Evolutionary conservation across 2,888 invertebrate species (phyloP).

Genomic region (Amphipoea oculea): DNA sequence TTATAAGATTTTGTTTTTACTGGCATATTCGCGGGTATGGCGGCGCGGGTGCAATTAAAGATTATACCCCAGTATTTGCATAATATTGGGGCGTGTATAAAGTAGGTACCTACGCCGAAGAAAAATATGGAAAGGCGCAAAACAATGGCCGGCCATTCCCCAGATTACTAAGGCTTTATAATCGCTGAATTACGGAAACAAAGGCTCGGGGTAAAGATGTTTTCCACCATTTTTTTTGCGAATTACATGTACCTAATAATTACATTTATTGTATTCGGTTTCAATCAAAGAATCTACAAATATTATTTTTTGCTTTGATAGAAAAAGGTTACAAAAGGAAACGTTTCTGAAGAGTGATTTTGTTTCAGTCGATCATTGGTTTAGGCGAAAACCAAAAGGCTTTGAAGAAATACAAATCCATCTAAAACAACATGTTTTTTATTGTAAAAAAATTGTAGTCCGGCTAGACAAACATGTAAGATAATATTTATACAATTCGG

Average conservation of each 20-base stretch:
- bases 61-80: conserved; percentile 82
- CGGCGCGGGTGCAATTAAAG: conserved; percentile 79
- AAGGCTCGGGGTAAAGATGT: conserved; percentile 47
- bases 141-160: conserved; percentile 67
- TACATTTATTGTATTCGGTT: conserved; percentile 36
- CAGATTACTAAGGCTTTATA: conserved; percentile 69
- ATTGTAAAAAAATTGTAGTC: neutral
- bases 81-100: conserved; percentile 78
- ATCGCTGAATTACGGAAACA: conserved; percentile 61
- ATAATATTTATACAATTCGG: neutral
- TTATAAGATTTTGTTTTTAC: conserved; percentile 74
- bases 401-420: conserved; percentile 13
- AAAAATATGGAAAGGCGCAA: conserved; percentile 70
- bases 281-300: conserved; percentile 23
- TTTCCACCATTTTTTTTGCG: conserved; percentile 31
- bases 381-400: conserved; percentile 20
- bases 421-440: neutral
- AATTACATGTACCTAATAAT: conserved; percentile 27
- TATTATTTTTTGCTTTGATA: conserved; percentile 6
- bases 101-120: conserved; percentile 62
- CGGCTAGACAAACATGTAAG: neutral
- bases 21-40: conserved; percentile 66
- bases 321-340: conserved; percentile 33
- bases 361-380: conserved; percentile 29
- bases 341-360: conserved; percentile 10